phyloP scores from a whole-genome alignment of 2,888 invertebrate species.

The Orthosia gothica region DNA sequence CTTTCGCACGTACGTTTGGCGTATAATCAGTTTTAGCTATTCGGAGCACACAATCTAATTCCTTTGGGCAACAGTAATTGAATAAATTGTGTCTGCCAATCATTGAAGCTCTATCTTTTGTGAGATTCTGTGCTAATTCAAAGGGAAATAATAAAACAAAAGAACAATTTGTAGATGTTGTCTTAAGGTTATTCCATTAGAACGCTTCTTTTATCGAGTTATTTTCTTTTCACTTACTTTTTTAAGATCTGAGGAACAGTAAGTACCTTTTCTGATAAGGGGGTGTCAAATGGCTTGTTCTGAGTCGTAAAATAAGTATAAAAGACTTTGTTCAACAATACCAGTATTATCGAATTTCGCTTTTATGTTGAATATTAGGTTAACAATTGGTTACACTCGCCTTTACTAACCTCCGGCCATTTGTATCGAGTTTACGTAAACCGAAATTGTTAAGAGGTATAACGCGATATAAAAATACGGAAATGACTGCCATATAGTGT shows the following conservation, averaged over 20 bases:
- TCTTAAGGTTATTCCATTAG: slow-evolving; percentile 43
- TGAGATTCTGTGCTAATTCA: slow-evolving; percentile 41
- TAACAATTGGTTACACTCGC: slow-evolving; percentile 56
- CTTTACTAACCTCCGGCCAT: slow-evolving; percentile 41
- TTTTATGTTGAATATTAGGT: slow-evolving; percentile 47
- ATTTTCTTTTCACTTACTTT: slow-evolving; percentile 23
- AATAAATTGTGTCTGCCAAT: slow-evolving; percentile 61
- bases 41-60: slow-evolving; percentile 57
- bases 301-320: slow-evolving; percentile 46
- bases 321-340: slow-evolving; percentile 42
- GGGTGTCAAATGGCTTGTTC: slow-evolving; percentile 45
- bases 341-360: slow-evolving; percentile 30
- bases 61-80: slow-evolving; percentile 53
- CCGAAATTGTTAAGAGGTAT: slow-evolving; percentile 49
- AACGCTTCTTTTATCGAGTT: slow-evolving; percentile 32
- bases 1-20: slow-evolving; percentile 17
- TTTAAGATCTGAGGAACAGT: slow-evolving; percentile 28
- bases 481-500: slow-evolving; percentile 18
- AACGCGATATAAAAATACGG: slow-evolving; percentile 31
- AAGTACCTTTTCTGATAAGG: slow-evolving; percentile 32
- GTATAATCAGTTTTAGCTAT: slow-evolving; percentile 50
- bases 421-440: slow-evolving; percentile 61
- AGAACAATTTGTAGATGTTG: slow-evolving; percentile 51
- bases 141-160: slow-evolving; percentile 58
- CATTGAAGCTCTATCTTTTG: slow-evolving; percentile 44